phyloP scores from a whole-genome alignment of 1,140 invertebrate species.

The Oedothorax gibbosus region DNA sequence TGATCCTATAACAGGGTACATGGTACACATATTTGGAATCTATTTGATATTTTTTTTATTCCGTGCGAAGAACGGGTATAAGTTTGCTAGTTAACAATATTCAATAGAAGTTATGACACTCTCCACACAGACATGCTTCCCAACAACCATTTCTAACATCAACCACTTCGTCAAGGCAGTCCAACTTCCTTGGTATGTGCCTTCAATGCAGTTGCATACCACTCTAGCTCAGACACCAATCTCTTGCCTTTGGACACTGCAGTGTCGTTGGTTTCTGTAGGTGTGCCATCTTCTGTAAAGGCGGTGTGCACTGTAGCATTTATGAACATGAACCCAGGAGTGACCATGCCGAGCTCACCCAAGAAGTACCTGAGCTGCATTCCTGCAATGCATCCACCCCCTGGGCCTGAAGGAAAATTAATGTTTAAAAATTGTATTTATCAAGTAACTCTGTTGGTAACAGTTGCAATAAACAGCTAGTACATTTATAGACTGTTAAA shows the following conservation, averaged over 20 bases:
- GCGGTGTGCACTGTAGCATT: conserved; percentile 68
- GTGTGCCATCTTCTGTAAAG: conserved; percentile 67
- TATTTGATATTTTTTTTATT: too few relatives aligned
- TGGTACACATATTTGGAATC: too few relatives aligned
- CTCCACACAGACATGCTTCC: too few relatives aligned
- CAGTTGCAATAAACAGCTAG: background rate
- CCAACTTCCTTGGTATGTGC: conserved; percentile 63
- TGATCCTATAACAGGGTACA: too few relatives aligned
- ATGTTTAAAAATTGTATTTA: background rate
- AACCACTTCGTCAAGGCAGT: conserved; percentile 23
- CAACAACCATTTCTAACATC: background rate
- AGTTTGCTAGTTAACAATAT: too few relatives aligned
- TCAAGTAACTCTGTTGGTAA: background rate
- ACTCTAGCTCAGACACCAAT: conserved; percentile 68
- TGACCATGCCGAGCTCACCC: conserved; percentile 70
- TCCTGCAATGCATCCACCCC: conserved; percentile 70
- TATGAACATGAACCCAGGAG: conserved; percentile 68
- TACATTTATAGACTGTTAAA: background rate
- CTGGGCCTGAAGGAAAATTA: conserved; percentile 66
- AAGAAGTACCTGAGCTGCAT: conserved; percentile 69
- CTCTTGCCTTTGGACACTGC: conserved; percentile 65
- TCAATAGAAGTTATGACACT: too few relatives aligned
- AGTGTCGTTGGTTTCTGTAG: conserved; percentile 65
- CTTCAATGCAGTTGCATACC: conserved; percentile 69
- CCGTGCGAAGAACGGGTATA: too few relatives aligned